Base-by-base conservation (phyloP, 2,888 invertebrate genomes). In the Euplexia lucipara region DNA sequence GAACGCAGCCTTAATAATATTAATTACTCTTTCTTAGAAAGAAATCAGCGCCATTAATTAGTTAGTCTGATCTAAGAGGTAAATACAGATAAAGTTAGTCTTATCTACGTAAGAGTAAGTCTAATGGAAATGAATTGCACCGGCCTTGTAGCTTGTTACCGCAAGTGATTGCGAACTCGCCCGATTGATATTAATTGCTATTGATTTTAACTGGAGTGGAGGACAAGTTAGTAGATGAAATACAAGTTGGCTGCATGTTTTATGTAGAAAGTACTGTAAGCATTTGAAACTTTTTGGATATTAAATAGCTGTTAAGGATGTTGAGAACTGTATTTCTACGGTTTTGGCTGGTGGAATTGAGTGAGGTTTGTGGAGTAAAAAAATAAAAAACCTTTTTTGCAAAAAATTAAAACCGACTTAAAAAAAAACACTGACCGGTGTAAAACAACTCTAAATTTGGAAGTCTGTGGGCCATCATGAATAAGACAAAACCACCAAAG, bases 51-150 rank as follows among this genome's bases (percentile, higher is more conserved):
- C 44, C 61, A 68, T 61, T 53, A 68, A 70, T 78, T 81, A 61
- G 68, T 65, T 54, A 20, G 51, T 12, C 26, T 44, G 42, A 66
- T 77, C 49, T 34, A 48, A 47, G 62, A 58, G 48, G 47, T 52
- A 47, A 16, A 59, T 64, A 72, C 37, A 57, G 78, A 70, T 58
- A 67, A 49, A 42, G 14, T 51, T 57, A 35, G 39, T 37, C 30
- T 76, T 77, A 76, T 74, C 77, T 59, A 1, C 18, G 47, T n/a
- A 20, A 64, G 70, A 72, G 58, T 76, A 59, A 59, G 47, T 69
- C 26, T 69, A 77, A 73, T 77, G 70, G 63, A 69, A 72, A 76
- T 65, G 4, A 32, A 69, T 79, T 48, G 59, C 72, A 71, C 1
- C 22, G 10, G 65, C 59, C 52, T 56, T 59, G 72, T 37, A 22